These are phyloP conservation scores for Valencia hispanica DNA, from an alignment of 2,797 vertebrate species.

Conservation along the genomic window DNA sequence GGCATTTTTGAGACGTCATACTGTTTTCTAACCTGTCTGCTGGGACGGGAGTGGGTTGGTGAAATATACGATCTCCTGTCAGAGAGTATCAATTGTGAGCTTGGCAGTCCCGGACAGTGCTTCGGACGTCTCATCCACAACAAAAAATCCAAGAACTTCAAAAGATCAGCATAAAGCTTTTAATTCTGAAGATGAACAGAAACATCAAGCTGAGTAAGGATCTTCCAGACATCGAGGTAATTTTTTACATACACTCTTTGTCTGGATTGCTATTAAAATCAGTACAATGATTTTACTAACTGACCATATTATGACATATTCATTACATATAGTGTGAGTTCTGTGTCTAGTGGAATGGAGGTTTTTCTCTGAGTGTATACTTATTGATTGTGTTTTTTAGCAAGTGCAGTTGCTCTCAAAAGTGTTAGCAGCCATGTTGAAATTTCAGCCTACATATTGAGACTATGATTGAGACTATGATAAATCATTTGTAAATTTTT, in stretches of 20 bases:
- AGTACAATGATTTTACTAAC: background rate
- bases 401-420: background rate
- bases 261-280: background rate
- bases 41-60: background rate
- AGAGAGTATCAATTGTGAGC: slow-evolving; percentile 1
- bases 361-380: background rate
- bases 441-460: background rate
- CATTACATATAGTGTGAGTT: background rate
- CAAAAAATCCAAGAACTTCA: background rate
- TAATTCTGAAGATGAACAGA: background rate
- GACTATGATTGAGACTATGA: background rate
- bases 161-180: slow-evolving; percentile 1
- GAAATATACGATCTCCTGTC: background rate
- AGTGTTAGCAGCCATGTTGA: background rate
- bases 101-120: slow-evolving; percentile 57
- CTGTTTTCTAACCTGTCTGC: background rate
- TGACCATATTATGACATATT: background rate
- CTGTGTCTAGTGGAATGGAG: background rate
- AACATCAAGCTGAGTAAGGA: slow-evolving; percentile 72
- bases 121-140: slow-evolving; percentile 49
- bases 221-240: slow-evolving; percentile 77
- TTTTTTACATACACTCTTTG: background rate
- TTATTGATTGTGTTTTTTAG: background rate
- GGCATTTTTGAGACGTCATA: background rate
- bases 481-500: background rate